Evolutionary conservation across 2,797 vertebrate species (phyloP).

Genomic region (Intellagama lesueurii): DNA sequence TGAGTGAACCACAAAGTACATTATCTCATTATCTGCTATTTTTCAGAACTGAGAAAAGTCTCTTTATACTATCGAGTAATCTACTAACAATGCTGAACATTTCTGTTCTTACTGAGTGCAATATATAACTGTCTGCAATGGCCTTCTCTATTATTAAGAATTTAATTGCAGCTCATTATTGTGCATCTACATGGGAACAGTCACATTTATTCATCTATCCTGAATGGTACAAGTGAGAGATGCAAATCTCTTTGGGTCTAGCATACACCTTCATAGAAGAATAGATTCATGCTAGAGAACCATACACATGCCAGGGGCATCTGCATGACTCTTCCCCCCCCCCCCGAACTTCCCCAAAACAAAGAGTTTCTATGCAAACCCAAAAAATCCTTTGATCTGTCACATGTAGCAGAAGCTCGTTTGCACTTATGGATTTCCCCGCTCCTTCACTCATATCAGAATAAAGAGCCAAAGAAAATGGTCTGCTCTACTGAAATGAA

Average conservation of each 20-base stretch:
- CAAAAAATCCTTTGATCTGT: no score
- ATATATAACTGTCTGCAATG: neutral
- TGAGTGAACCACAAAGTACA: neutral
- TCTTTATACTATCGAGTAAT: neutral
- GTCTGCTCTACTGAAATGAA: neutral
- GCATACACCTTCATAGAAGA: neutral
- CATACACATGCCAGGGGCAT: neutral
- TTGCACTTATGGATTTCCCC: neutral
- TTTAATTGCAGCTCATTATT: neutral
- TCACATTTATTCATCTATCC: neutral
- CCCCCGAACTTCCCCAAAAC: no score
- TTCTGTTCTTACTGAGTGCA: neutral
- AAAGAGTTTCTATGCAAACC: neutral
- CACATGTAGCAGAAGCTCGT: neutral
- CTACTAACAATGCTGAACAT: neutral
- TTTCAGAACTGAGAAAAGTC: neutral
- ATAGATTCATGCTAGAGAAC: neutral
- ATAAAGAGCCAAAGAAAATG: neutral
- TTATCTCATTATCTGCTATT: neutral
- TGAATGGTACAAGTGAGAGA: neutral
- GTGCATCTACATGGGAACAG: neutral
- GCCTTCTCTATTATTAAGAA: neutral
- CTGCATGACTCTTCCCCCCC: neutral
- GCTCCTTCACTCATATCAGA: neutral
- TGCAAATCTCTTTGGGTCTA: neutral